phyloP scores from a whole-genome alignment of 2,113 vertebrate species.

The Psophia crepitans region DNA sequence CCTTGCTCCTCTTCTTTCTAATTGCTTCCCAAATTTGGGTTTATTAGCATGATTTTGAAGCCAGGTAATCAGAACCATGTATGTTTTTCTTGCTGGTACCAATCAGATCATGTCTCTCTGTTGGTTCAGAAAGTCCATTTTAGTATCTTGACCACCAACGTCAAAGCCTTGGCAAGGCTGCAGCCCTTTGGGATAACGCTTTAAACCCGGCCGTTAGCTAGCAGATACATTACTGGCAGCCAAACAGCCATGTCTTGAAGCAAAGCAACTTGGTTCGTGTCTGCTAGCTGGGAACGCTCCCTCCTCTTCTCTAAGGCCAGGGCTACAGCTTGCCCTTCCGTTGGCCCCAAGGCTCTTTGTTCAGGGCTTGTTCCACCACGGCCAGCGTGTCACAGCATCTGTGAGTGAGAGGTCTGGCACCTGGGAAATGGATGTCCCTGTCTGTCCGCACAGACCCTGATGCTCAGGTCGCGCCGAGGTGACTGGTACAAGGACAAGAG shows the following conservation, averaged over 20 bases:
- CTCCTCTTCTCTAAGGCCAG: background rate
- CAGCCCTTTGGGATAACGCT: background rate
- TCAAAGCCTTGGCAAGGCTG: slow-evolving; percentile 13
- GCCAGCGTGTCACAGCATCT: background rate
- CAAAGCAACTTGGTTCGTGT: background rate
- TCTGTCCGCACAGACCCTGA: background rate
- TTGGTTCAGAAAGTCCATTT: background rate
- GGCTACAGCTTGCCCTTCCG: background rate
- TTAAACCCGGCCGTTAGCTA: background rate
- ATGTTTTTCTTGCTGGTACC: background rate
- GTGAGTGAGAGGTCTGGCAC: background rate
- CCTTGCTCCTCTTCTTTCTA: slow-evolving; percentile 53
- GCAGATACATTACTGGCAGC: background rate
- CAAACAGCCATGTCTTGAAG: background rate
- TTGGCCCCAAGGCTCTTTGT: background rate
- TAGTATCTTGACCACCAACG: background rate
- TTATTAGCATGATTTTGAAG: background rate
- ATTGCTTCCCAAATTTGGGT: slow-evolving; percentile 19
- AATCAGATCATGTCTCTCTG: background rate
- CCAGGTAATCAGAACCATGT: slow-evolving; percentile 28
- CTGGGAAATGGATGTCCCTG: background rate
- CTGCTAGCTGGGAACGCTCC: background rate
- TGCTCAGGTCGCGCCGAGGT: background rate
- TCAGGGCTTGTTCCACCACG: rapidly evolving
- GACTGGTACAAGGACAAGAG: background rate